phyloP scores from a whole-genome alignment of 2,888 invertebrate genomes.

The Geotrupes spiniger region DNA sequence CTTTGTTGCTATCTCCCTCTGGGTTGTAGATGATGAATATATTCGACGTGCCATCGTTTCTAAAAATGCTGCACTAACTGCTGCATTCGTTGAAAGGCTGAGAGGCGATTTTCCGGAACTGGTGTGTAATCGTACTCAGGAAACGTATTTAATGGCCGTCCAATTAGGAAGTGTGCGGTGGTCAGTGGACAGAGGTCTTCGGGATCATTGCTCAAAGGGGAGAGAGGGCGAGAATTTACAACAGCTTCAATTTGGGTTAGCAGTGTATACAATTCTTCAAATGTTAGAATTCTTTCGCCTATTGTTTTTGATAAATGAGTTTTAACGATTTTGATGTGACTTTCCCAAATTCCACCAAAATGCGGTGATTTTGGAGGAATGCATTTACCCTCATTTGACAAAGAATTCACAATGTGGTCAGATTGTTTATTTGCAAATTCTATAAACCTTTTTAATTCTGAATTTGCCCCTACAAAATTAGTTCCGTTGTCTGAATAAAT shows the following conservation, averaged over 20 bases:
- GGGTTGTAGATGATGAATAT: constrained; percentile 30
- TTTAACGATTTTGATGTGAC: background rate
- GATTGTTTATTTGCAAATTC: too few species aligned
- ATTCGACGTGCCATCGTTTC: constrained; percentile 28
- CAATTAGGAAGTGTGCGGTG: background rate
- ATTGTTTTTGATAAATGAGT: background rate
- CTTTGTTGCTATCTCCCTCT: too few species aligned
- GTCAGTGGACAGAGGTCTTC: background rate
- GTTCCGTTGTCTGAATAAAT: background rate
- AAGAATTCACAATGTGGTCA: too few species aligned
- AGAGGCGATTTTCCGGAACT: constrained; percentile 12
- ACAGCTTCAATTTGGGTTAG: constrained; percentile 4
- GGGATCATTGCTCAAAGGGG: background rate
- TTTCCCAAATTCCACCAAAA: constrained; percentile 7
- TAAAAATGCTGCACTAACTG: constrained; percentile 26
- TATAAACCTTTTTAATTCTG: background rate
- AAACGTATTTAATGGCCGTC: constrained; percentile 13
- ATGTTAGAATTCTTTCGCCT: background rate
- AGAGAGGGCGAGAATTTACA: constrained; percentile 5
- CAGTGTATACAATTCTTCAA: constrained; percentile 5
- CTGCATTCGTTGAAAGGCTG: constrained; percentile 30
- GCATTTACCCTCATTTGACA: constrained; percentile 25
- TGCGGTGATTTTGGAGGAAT: constrained; percentile 2
- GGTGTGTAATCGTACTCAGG: constrained; percentile 23
- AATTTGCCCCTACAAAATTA: constrained; percentile 2